Evolutionary conservation across 2,113 vertebrate genomes (phyloP).

Genomic region (Elachura formosa): DNA sequence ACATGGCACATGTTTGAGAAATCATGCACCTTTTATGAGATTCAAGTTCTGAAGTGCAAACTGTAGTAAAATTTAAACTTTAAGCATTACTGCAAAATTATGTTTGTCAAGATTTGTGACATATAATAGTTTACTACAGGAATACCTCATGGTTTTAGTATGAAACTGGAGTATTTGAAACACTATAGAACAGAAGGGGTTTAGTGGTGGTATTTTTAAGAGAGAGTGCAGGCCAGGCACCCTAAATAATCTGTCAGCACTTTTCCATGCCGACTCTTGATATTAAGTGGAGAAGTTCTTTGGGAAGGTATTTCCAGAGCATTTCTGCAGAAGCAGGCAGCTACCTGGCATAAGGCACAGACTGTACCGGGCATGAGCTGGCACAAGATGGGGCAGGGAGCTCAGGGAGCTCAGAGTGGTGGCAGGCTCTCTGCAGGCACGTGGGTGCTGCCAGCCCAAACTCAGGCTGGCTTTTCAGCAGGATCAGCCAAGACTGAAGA

Average conservation of each 20-base stretch:
- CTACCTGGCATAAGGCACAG: not conserved
- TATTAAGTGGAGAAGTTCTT: not conserved
- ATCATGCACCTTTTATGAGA: not conserved
- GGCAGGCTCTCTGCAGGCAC: not conserved
- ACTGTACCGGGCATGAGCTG: not conserved
- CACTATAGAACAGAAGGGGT: not conserved
- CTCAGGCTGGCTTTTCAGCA: not conserved
- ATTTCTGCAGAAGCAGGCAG: not conserved
- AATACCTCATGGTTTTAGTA: not conserved
- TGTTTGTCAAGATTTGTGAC: not conserved
- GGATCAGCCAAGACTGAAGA: not conserved
- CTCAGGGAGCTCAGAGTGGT: not conserved
- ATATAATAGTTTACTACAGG: not conserved
- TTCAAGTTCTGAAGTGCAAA: not conserved
- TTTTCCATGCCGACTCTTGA: accelerated
- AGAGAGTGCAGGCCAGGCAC: not conserved
- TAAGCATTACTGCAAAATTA: not conserved
- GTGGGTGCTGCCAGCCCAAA: not conserved
- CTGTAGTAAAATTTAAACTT: not conserved
- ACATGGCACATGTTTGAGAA: not conserved
- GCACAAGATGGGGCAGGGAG: not conserved
- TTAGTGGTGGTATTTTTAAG: not conserved
- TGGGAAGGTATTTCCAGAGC: not conserved
- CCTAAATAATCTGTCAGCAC: accelerated
- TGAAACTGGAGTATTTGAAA: not conserved